Evolutionary conservation across 2,113 vertebrate genomes (phyloP).

Genomic region (Struthidea cinerea): DNA sequence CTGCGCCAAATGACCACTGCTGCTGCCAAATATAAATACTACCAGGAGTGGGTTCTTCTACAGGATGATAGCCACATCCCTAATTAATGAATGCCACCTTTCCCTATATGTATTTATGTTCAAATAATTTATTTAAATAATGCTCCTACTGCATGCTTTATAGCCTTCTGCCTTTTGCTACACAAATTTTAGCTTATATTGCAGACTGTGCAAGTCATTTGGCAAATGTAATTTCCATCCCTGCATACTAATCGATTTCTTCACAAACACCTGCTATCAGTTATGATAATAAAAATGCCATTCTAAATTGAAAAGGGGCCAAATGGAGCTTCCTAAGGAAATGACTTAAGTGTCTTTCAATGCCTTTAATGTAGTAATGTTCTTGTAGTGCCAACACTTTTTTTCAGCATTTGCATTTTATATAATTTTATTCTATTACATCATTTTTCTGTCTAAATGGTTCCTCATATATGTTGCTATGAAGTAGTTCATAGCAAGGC

Average conservation of each 20-base stretch:
- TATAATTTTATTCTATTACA: conserved; percentile 56
- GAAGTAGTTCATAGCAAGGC: neutral
- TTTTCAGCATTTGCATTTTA: conserved; percentile 70
- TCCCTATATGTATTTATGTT: conserved; percentile 62
- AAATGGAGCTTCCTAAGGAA: conserved; percentile 81
- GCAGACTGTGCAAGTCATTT: conserved; percentile 80
- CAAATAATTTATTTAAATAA: conserved; percentile 74
- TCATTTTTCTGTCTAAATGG: conserved; percentile 33
- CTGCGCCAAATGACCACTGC: conserved; percentile 21
- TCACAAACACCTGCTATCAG: conserved; percentile 84
- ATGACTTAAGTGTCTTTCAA: conserved; percentile 83
- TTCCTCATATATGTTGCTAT: conserved; percentile 3
- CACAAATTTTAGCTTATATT: conserved; percentile 75
- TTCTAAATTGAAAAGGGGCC: conserved; percentile 80
- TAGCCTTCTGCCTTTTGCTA: conserved; percentile 70
- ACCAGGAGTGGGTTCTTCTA: neutral
- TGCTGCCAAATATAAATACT: conserved; percentile 24
- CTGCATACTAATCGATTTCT: conserved; percentile 85
- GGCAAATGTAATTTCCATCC: conserved; percentile 82
- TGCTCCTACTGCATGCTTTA: conserved; percentile 68
- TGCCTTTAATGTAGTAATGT: conserved; percentile 74
- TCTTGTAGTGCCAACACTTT: conserved; percentile 71
- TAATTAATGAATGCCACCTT: conserved; percentile 49
- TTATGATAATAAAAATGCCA: conserved; percentile 85
- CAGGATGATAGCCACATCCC: neutral